Evolutionary conservation across 2,113 vertebrate species (phyloP).

Genomic region (Centropus unirufus): DNA sequence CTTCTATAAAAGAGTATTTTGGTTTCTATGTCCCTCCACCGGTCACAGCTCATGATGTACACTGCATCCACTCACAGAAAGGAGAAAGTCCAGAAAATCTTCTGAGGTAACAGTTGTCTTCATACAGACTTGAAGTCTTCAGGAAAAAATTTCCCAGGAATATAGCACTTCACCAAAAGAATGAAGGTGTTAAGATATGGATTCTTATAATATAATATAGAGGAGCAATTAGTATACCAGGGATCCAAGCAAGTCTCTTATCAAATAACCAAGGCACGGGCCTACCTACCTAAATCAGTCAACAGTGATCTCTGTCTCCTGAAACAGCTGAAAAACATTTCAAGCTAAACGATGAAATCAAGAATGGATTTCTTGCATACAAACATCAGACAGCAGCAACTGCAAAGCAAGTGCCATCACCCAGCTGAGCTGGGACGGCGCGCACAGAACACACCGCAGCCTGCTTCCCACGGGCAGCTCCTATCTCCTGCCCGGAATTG

Average conservation of each 20-base stretch:
- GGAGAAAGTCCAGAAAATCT: not conserved
- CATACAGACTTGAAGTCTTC: not conserved
- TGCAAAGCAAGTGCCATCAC: rapidly evolving
- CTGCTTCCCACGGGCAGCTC: rapidly evolving
- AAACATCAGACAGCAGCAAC: not conserved
- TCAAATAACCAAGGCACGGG: not conserved
- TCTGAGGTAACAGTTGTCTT: not conserved
- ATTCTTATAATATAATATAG: not conserved
- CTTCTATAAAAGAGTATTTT: not conserved
- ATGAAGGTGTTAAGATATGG: not conserved
- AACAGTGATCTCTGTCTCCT: not conserved
- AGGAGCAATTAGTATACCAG: not conserved
- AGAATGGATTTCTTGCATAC: too few relatives aligned
- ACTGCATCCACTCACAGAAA: not conserved
- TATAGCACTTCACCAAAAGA: not conserved
- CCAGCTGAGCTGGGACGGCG: rapidly evolving
- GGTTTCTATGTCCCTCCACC: not conserved
- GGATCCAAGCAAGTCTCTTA: not conserved
- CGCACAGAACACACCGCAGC: rapidly evolving
- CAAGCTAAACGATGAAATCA: not conserved
- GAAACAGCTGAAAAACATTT: not conserved
- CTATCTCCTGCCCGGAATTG: not conserved
- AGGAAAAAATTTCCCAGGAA: not conserved
- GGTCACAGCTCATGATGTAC: rapidly evolving
- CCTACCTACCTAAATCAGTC: not conserved